A percentile compares a stretch with the other conserved stretches of the same genome.
Conservation (phyloP, 2,888 invertebrate genomes). For the Andrena fulva region DNA sequence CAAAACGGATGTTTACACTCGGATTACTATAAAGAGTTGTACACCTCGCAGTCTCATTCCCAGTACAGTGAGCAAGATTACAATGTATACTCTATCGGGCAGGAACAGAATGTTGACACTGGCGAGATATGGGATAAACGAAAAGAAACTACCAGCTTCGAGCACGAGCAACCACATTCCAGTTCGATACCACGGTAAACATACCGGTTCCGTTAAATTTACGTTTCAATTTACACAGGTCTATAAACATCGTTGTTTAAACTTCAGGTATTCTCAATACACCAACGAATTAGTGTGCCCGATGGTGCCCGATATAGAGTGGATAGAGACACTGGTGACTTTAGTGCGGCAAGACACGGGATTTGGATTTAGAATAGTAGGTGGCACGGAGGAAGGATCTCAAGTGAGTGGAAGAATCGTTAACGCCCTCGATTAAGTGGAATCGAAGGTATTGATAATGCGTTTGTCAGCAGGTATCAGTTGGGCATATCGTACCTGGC, state of each 20-base stretch:
- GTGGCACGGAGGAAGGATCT: conserved; percentile 98
- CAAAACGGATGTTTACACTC: conserved; percentile 80
- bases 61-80: conserved; percentile 82
- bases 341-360: conserved; percentile 96
- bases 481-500: conserved; percentile 98
- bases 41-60: conserved; percentile 78
- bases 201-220: conserved; percentile 12
- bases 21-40: conserved; percentile 82
- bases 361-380: conserved; percentile 99
- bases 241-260: background rate
- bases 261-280: conserved; percentile 82
- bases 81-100: conserved; percentile 81
- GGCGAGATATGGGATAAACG: conserved; percentile 84
- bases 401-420: conserved; percentile 87
- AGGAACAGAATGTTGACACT: conserved; percentile 84
- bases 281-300: conserved; percentile 82
- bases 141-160: conserved; percentile 88
- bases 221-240: background rate
- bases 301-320: conserved; percentile 83
- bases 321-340: conserved; percentile 91
- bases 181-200: conserved; percentile 83
- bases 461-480: conserved; percentile 89
- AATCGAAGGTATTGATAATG: conserved; percentile 63
- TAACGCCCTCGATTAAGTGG: conserved; percentile 23
- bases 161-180: conserved; percentile 87